A percentile compares a stretch with the other conserved stretches of the same genome.
Evolutionary conservation across 2,113 vertebrate genomes (phyloP).

Genomic region (Paracanthobrama guichenoti): DNA sequence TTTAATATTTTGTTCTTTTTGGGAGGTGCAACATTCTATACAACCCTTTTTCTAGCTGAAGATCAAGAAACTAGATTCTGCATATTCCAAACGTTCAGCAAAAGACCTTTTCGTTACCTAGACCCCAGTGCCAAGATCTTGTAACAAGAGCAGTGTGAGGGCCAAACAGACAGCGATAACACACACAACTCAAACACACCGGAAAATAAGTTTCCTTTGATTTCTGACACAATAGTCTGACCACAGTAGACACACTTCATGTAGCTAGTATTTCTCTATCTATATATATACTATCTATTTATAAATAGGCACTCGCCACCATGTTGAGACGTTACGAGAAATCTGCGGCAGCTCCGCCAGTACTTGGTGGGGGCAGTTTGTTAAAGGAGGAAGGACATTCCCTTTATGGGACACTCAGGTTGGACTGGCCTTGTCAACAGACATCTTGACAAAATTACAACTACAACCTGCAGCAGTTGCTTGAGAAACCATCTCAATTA

Average conservation of each 20-base stretch:
- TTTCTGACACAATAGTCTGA: conserved; percentile 67
- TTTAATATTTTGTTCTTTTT: conserved; percentile 24
- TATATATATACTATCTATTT: conserved; percentile 59
- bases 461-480: conserved; percentile 3
- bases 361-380: conserved; percentile 52
- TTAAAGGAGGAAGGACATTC: conserved; percentile 62
- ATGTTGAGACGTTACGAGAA: conserved; percentile 66
- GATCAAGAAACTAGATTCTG: not conserved
- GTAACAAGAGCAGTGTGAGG: not conserved
- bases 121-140: conserved; percentile 37
- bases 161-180: conserved; percentile 30
- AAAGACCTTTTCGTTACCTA: conserved; percentile 31
- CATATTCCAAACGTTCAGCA: not conserved
- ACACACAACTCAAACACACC: conserved; percentile 17
- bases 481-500: not conserved
- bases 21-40: conserved; percentile 61
- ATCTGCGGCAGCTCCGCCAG: conserved; percentile 40
- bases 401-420: conserved; percentile 34
- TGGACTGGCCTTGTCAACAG: not conserved
- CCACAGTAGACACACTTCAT: conserved; percentile 73
- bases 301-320: conserved; percentile 75
- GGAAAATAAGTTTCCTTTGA: not conserved
- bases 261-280: conserved; percentile 72
- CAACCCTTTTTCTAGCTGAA: not conserved
- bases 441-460: not conserved